Evolutionary conservation across 2,888 invertebrate species (phyloP).

Genomic region (Pterostichus niger): DNA sequence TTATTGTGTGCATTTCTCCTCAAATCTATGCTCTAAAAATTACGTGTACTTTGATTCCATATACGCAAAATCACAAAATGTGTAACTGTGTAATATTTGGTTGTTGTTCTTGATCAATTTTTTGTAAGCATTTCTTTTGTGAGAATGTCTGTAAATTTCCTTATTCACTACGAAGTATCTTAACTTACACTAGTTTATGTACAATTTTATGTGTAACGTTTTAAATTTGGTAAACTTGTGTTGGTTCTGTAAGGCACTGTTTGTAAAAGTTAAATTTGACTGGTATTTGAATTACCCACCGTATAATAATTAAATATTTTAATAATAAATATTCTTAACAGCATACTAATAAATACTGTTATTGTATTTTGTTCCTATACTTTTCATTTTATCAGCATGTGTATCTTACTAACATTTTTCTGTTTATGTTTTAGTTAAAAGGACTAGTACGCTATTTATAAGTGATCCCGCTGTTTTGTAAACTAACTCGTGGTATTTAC

Average conservation of each 20-base stretch:
- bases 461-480: no score
- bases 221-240: conserved; percentile 23
- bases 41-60: conserved; percentile 12
- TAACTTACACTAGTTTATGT: conserved; percentile 31
- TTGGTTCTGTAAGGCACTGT: conserved; percentile 55
- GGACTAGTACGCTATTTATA: no score
- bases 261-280: conserved; percentile 57
- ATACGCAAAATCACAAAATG: no score
- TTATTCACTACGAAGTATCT: neutral
- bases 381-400: neutral
- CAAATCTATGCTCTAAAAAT: conserved; percentile 22
- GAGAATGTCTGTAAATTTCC: conserved; percentile 32
- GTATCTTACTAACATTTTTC: no score
- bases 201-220: conserved; percentile 41
- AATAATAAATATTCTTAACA: conserved; percentile 62
- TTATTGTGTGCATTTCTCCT: conserved; percentile 33
- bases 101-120: conserved; percentile 1
- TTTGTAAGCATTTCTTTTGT: conserved; percentile 17
- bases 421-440: no score
- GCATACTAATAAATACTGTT: conserved; percentile 42
- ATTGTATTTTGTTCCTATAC: conserved; percentile 10
- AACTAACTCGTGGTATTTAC: no score
- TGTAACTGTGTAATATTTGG: neutral
- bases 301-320: conserved; percentile 61
- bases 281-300: conserved; percentile 57